Base-by-base conservation (phyloP, 2,888 invertebrate species). In the Drosophila hamatofila region DNA sequence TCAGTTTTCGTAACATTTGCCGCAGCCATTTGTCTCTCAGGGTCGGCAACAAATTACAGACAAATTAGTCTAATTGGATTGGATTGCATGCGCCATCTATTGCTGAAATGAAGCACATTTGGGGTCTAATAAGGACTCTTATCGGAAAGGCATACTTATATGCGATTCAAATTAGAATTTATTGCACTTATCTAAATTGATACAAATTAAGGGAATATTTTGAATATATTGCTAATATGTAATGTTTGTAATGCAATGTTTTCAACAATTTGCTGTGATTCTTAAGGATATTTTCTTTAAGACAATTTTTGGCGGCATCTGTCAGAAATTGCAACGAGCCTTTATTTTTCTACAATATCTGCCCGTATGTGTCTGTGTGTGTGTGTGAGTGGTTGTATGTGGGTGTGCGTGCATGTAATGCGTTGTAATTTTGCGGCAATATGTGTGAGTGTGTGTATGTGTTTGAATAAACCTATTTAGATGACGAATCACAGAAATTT, bases 401-500 rank as follows among this genome's bases (percentile, higher is more conserved):
- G 59, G 33, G 70, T 52, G 62, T 51, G 67, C 42, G 69, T 89
- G 87, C 58, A 66, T 77, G 69, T 89, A 84, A 89, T 87, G 77
- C 48, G 61, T 55, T 60, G 87, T 89, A 81, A 84, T 84, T 75
- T 75, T 55, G 79, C 59, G 71, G 67, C 75, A 44, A 56, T n/a
- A 62, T 59, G 57, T 70, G 64, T 21, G 61, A 39, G 59, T 68
- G 69, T 21, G 61, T 41, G 59, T 44, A 58, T 58, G 72, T 60
- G 61, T 33, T 57, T 62, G 60, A 56, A 64, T 74, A 89, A 89
- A 85, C 86, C 90, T 86, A 86, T 86, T 86, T 85, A 78, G 79
- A 88, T 90, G 89, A 90, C 88, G 83, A 85, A 90, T 89, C 81
- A 75, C 89, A 80, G 88, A 85, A 89, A 90, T 90, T 90, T 90